Conservation (phyloP, 2,113 vertebrate genomes). For the Clinocottus analis region DNA sequence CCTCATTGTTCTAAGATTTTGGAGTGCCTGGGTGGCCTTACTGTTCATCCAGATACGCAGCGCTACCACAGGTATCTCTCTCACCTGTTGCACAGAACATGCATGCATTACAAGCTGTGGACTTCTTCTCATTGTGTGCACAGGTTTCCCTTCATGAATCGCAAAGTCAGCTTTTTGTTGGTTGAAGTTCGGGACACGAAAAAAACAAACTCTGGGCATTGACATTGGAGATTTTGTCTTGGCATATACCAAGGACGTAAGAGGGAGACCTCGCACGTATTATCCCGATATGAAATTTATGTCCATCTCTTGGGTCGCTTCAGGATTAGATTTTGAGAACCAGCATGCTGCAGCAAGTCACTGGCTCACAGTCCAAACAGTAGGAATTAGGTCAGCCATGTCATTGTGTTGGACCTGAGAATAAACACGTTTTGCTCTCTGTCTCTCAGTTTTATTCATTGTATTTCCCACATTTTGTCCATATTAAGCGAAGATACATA, state of each 20-base stretch:
- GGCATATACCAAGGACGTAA: slow-evolving; percentile 46
- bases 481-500: background rate
- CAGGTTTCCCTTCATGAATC: too few relatives aligned
- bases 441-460: background rate
- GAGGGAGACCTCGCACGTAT: slow-evolving; percentile 39
- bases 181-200: too few relatives aligned
- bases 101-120: too few relatives aligned
- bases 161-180: too few relatives aligned
- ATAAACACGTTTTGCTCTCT: background rate
- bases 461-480: background rate
- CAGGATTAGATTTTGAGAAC: background rate
- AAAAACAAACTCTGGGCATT: background rate
- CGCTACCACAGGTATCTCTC: too few relatives aligned
- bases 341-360: background rate
- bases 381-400: background rate
- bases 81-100: too few relatives aligned
- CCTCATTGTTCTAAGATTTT: too few relatives aligned
- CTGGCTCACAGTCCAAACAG: background rate
- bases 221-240: slow-evolving; percentile 24
- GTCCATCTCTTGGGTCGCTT: background rate
- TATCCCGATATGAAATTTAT: slow-evolving; percentile 31
- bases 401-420: background rate
- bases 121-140: too few relatives aligned
- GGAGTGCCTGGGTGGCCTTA: too few relatives aligned
- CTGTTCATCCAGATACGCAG: too few relatives aligned